phyloP scores from a whole-genome alignment of 2,113 vertebrate genomes.

The Scophthalmus maximus region DNA sequence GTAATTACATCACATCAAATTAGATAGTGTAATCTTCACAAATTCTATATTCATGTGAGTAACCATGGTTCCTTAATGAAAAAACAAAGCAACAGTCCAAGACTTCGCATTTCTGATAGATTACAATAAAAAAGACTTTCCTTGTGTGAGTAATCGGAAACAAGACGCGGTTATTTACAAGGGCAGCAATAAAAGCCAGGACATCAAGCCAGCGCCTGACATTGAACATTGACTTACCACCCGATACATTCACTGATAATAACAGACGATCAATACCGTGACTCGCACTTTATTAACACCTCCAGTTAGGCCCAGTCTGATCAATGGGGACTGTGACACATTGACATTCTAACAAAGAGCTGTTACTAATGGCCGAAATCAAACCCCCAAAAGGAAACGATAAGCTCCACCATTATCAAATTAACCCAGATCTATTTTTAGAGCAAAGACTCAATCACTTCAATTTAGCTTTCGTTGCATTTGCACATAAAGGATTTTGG shows the following conservation, averaged over 20 bases:
- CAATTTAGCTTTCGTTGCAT: slow-evolving; percentile 11
- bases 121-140: neutral
- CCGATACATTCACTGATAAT: slow-evolving; percentile 62
- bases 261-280: slow-evolving; percentile 65
- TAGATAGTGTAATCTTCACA: no score
- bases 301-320: slow-evolving; percentile 59
- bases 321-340: slow-evolving; percentile 56
- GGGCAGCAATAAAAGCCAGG: slow-evolving; percentile 21
- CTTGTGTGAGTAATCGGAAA: neutral
- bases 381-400: slow-evolving; percentile 5
- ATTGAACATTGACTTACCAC: slow-evolving; percentile 51
- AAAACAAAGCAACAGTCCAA: neutral
- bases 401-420: slow-evolving; percentile 19
- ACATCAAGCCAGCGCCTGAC: slow-evolving; percentile 32
- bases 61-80: no score
- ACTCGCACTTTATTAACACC: slow-evolving; percentile 74
- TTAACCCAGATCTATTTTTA: slow-evolving; percentile 39
- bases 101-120: no score
- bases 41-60: no score
- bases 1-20: no score
- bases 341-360: slow-evolving; percentile 44
- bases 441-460: neutral
- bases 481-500: slow-evolving; percentile 24
- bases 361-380: slow-evolving; percentile 15
- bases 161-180: slow-evolving; percentile 23